phyloP scores from a whole-genome alignment of 2,797 vertebrate species.

The Adelosebastes latens region DNA sequence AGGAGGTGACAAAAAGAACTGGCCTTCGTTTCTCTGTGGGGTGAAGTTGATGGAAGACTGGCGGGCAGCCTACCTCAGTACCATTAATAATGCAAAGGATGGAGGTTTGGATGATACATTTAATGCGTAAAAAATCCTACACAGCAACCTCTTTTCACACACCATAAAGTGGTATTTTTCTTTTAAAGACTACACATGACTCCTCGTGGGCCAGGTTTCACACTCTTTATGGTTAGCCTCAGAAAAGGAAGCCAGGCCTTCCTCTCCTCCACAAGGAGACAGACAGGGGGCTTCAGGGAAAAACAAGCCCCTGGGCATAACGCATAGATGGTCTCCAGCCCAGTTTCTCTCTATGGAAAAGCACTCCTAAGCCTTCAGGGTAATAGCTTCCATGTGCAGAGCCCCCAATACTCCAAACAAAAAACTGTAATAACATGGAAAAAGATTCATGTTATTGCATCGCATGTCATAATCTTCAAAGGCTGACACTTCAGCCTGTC shows the following conservation, averaged over 20 bases:
- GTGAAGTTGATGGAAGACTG: not conserved
- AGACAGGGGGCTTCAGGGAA: conserved; percentile 49
- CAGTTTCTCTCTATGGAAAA: conserved; percentile 64
- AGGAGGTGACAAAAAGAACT: conserved; percentile 16
- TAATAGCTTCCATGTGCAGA: conserved; percentile 82
- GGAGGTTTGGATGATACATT: not conserved
- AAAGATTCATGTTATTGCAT: conserved; percentile 71
- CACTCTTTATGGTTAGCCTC: conserved; percentile 32
- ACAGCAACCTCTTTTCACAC: conserved; percentile 4
- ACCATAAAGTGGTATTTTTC: not conserved
- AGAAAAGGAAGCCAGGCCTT: conserved; percentile 56
- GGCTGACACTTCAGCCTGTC: conserved; percentile 53
- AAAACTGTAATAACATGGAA: conserved; percentile 70
- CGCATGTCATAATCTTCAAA: conserved; percentile 76
- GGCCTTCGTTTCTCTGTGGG: not conserved
- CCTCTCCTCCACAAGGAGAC: conserved; percentile 35
- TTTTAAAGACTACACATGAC: conserved; percentile 3
- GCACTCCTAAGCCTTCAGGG: conserved; percentile 62
- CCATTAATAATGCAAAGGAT: conserved; percentile 20
- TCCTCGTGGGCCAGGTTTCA: conserved; percentile 42
- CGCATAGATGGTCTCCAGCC: conserved; percentile 54
- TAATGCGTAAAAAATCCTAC: not conserved
- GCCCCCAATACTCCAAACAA: conserved; percentile 63
- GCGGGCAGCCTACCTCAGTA: not conserved
- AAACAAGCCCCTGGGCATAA: conserved; percentile 65